Evolutionary conservation across 2,888 invertebrate genomes (phyloP).

Genomic region (Incurvaria masculella): DNA sequence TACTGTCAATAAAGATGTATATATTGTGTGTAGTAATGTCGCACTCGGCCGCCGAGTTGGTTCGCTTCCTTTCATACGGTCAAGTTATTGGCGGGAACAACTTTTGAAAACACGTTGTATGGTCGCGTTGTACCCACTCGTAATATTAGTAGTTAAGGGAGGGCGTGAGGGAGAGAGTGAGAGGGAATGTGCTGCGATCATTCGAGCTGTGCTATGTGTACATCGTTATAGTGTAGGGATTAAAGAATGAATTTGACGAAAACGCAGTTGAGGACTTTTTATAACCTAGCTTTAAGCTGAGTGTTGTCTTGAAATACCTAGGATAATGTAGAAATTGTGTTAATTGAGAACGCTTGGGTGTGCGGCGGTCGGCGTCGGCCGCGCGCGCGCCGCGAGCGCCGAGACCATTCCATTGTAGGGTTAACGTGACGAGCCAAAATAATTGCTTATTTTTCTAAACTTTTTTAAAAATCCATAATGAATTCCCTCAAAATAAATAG

Average conservation of each 20-base stretch:
- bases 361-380: background rate
- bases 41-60: conserved; percentile 9
- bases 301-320: background rate
- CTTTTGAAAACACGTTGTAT: conserved; percentile 3
- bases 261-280: background rate
- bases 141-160: conserved; percentile 19
- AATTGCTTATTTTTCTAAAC: conserved; percentile 55
- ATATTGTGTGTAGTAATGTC: conserved; percentile 8
- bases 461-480: no score
- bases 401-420: conserved; percentile 51
- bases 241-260: background rate
- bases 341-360: background rate
- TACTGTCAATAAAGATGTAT: conserved; percentile 28
- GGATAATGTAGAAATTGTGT: conserved; percentile 4
- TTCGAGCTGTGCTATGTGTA: background rate
- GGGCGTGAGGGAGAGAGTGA: background rate
- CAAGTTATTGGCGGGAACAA: conserved; percentile 2
- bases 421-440: conserved; percentile 51
- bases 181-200: background rate
- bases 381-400: conserved; percentile 15
- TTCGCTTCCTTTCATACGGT: conserved; percentile 7
- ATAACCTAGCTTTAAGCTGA: background rate
- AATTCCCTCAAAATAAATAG: no score
- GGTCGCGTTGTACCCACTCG: conserved; percentile 7
- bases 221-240: background rate